Evolutionary conservation across 2,888 invertebrate species (phyloP).

Genomic region (Lymantria monacha): DNA sequence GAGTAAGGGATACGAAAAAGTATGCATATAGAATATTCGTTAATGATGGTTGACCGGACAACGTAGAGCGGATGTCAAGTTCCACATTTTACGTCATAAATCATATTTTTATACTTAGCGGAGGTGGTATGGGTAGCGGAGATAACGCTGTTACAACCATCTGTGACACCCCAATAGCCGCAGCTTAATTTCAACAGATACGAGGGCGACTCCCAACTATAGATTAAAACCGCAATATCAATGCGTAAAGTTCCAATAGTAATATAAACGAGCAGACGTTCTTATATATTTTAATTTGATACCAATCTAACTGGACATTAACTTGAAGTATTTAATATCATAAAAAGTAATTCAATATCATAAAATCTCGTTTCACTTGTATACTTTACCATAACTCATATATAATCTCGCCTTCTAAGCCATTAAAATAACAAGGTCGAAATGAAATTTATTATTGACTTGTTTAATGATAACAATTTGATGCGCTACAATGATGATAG

Average conservation of each 20-base stretch:
- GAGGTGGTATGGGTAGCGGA: constrained; percentile 38
- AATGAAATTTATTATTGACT: constrained; percentile 52
- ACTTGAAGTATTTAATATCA: constrained; percentile 16
- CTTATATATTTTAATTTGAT: constrained; percentile 13
- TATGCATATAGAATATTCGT: constrained; percentile 46
- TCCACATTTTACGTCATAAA: constrained; percentile 59
- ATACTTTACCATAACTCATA: constrained; percentile 16
- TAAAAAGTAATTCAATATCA: constrained; percentile 22
- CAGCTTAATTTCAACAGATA: constrained; percentile 72
- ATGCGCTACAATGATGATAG: constrained; percentile 68
- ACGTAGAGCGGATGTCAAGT: constrained; percentile 53
- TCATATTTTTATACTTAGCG: constrained; percentile 73
- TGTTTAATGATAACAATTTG: constrained; percentile 68
- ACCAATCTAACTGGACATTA: constrained; percentile 14
- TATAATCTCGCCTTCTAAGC: constrained; percentile 25
- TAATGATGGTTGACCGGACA: constrained; percentile 34
- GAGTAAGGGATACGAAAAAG: constrained; percentile 38
- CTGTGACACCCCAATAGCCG: constrained; percentile 73
- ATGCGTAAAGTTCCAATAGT: constrained; percentile 40
- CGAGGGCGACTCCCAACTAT: constrained; percentile 63
- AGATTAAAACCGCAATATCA: constrained; percentile 58
- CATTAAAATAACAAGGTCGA: constrained; percentile 32
- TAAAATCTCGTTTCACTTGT: constrained; percentile 23
- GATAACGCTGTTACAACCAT: constrained; percentile 71
- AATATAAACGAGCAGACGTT: constrained; percentile 31